phyloP scores from a whole-genome alignment of 2,888 invertebrate species.

The Argyresthia albistria region DNA sequence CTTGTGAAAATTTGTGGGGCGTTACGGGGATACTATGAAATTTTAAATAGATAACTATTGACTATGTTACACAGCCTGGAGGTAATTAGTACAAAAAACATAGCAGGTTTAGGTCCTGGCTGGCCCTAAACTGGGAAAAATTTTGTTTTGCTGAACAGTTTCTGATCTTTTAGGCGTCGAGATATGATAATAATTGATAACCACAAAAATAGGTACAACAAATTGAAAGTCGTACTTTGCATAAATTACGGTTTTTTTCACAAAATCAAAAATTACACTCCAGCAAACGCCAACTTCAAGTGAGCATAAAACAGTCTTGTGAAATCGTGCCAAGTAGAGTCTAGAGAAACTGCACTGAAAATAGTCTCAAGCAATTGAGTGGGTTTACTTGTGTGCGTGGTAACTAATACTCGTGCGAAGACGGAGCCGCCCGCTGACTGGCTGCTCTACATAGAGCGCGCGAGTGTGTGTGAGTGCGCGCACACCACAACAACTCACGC shows the following conservation, averaged over 20 bases:
- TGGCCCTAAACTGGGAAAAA: no score
- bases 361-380: not conserved
- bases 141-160: no score
- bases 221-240: no score
- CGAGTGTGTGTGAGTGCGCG: constrained; percentile 18
- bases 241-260: no score
- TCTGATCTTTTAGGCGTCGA: no score
- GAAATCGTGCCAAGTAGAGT: not conserved
- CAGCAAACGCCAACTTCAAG: not conserved
- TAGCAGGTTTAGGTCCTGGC: no score
- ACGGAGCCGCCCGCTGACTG: not conserved
- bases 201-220: no score
- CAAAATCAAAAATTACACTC: no score
- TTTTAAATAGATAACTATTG: no score
- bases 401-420: constrained; percentile 1
- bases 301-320: not conserved
- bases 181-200: no score
- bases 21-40: not conserved
- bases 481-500: constrained; percentile 10
- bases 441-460: constrained; percentile 19
- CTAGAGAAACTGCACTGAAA: not conserved
- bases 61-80: no score
- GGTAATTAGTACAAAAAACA: no score
- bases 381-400: constrained; percentile 30
- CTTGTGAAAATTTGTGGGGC: not conserved